Percentiles rank a stretch among this genome's conserved stretches.
Conservation (phyloP, 2,113 vertebrate genomes). For the Cottus gobio region DNA sequence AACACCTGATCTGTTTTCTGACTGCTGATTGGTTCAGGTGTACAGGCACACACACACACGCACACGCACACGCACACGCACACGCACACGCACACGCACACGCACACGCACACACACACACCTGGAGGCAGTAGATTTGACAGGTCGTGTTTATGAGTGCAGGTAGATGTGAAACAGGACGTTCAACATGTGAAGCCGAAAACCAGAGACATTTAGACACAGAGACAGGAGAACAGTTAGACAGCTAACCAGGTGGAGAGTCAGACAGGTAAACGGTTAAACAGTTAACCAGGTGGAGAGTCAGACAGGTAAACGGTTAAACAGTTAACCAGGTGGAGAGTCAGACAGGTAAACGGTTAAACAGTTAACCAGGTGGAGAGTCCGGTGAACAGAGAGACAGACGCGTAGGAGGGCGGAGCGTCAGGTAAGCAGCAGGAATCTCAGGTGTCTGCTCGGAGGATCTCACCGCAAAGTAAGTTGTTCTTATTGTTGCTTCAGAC, state of each 20-base stretch:
- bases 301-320: not conserved
- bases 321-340: not conserved
- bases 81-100: not conserved
- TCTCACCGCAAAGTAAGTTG: not conserved
- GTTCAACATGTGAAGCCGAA: not conserved
- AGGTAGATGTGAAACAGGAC: not conserved
- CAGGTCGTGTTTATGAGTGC: not conserved
- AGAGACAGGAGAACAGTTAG: not conserved
- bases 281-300: not conserved
- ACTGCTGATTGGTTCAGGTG: not conserved
- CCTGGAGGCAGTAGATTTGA: not conserved
- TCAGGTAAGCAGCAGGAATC: not conserved
- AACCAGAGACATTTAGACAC: not conserved
- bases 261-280: not conserved
- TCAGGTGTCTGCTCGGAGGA: not conserved
- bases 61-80: not conserved
- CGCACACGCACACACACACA: not conserved
- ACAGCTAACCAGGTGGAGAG: not conserved
- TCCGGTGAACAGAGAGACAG: not conserved
- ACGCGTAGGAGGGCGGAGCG: not conserved
- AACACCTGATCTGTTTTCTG: conserved; percentile 16
- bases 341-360: not conserved
- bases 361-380: no score
- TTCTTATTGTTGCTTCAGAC: not conserved
- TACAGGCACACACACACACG: not conserved